Base-by-base conservation (phyloP, 1,140 invertebrate species). In the Drosophila parabipectinata region DNA sequence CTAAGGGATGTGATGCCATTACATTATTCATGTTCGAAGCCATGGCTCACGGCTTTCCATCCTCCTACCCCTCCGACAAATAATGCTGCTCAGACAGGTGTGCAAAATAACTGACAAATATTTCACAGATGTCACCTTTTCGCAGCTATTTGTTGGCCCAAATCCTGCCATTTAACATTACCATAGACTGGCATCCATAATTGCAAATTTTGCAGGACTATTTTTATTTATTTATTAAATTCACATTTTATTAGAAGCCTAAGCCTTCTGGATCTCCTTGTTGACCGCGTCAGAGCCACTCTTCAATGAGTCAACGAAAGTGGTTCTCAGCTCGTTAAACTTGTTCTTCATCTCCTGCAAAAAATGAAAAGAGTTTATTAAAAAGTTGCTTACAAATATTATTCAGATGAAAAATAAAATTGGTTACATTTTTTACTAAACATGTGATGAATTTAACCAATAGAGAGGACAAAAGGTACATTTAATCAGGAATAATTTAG, bases 101-200 rank as follows among this genome's bases (percentile, higher is more conserved):
- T 85, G 81, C 81, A 85, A 85, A 84, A 85, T 84, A 85, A 53
- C 77, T 77, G 81, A 75, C 73, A 71, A 77, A 85, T 81, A 77
- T 80, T 80, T 85, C 50, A 84, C 81, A 74, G 77, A 44, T 85
- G 68, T 66, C 77, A 59, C 73, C 24, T 39, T 44, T 82, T 75
- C 52, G 26, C 57, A 64, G 59, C 54, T 59, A 57, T 75, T 67
- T 66, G 45, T 66, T 77, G 47, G 45, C 15, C 51, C 24, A 15
- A 5, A 44, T 24, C 12, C 47, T 7, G 14, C 24, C 61, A n/a
- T 15, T n/a, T 24, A 8, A 26, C 26, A 7, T 21, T 47, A 7
- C 18, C 15, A 21, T 18, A 18, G 44, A 47, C 4, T 3, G 14
- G 41, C 41, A 9, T 18, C 15, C 8, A 62, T 63, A 63, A 63